A percentile compares a stretch with the other conserved stretches of the same genome.
Evolutionary conservation across 2,797 vertebrate genomes (phyloP).

Genomic region (Sebastes cheni): DNA sequence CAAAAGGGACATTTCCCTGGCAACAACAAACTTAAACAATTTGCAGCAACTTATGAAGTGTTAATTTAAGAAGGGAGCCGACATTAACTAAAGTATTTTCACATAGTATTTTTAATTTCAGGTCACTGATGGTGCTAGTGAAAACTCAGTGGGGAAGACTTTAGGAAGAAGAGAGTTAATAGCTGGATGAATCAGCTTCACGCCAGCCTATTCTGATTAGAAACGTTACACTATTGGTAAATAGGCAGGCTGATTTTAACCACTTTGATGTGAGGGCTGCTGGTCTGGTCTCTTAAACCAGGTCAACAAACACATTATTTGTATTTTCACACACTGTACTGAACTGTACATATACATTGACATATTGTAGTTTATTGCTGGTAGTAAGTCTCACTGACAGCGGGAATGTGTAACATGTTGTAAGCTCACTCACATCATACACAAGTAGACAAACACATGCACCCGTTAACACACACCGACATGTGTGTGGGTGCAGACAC

Average conservation of each 20-base stretch:
- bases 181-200: no score
- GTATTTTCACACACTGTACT: conserved; percentile 6
- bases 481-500: neutral
- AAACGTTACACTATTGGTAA: no score
- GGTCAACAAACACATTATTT: neutral
- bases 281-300: neutral
- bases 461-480: neutral
- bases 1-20: neutral
- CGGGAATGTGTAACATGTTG: conserved; percentile 15
- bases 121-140: neutral
- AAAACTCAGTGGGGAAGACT: neutral
- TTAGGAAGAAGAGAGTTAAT: no score
- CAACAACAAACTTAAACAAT: neutral
- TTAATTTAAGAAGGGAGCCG: neutral
- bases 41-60: neutral
- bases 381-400: neutral
- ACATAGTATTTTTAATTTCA: neutral
- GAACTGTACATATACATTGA: neutral
- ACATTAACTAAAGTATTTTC: neutral
- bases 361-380: conserved; percentile 1
- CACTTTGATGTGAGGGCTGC: neutral
- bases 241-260: no score
- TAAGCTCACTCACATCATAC: neutral
- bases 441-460: neutral
- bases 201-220: no score